These are phyloP conservation scores for Oreotrochilus melanogaster DNA, from an alignment of 2,113 vertebrate species.

Conservation along the genomic window DNA sequence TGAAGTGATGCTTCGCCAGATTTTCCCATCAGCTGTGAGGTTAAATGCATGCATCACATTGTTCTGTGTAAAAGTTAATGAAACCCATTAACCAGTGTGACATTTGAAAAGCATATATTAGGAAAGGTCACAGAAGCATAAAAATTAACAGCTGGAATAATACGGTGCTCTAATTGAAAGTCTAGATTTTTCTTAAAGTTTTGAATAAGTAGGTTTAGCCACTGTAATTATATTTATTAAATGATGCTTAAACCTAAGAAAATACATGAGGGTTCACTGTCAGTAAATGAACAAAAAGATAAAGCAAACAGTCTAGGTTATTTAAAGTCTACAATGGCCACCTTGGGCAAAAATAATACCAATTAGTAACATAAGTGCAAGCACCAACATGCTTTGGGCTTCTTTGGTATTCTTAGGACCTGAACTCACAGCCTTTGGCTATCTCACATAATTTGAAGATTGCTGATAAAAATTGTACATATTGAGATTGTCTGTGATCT, in stretches of 20 bases:
- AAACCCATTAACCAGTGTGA: background rate
- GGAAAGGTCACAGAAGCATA: constrained; percentile 1
- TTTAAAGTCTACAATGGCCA: background rate
- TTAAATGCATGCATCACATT: background rate
- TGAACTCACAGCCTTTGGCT: background rate
- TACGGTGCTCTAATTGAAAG: background rate
- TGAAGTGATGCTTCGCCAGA: background rate
- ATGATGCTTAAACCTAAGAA: background rate
- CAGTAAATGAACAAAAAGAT: background rate
- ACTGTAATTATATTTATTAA: background rate
- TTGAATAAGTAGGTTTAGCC: background rate
- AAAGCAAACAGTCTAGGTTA: background rate
- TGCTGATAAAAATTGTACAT: background rate
- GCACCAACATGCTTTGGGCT: background rate
- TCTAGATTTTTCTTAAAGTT: background rate
- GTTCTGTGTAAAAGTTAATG: constrained; percentile 6
- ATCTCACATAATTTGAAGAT: background rate
- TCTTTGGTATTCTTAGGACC: background rate
- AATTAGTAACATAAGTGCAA: background rate
- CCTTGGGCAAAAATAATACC: background rate
- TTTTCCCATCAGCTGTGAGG: background rate
- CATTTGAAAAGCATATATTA: background rate
- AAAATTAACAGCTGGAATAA: background rate
- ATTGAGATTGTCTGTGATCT: background rate
- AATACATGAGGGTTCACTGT: background rate